Percentiles rank a stretch among this genome's conserved stretches.
Conservation (phyloP, 2,888 invertebrate species). For the Leucophenga montana region DNA sequence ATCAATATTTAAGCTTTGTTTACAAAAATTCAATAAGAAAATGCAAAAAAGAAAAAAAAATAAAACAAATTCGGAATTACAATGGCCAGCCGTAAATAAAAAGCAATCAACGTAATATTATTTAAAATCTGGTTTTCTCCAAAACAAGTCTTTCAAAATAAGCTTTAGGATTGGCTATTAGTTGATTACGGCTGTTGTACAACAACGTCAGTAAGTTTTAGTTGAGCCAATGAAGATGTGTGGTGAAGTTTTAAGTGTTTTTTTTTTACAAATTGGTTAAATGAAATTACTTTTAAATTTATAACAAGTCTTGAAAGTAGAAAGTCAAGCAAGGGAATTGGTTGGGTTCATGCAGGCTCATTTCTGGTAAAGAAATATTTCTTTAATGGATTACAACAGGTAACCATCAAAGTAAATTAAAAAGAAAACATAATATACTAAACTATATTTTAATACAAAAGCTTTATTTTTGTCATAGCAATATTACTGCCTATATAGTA, state of each 20-base stretch:
- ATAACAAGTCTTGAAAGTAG: too few species aligned
- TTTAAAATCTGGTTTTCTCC: background rate
- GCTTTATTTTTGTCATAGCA: too few species aligned
- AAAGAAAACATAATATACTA: too few species aligned
- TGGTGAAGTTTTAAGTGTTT: background rate
- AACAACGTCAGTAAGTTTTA: background rate
- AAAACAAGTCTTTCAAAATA: background rate
- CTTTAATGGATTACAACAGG: too few species aligned
- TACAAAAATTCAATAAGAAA: background rate
- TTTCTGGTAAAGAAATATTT: too few species aligned
- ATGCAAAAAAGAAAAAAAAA: background rate
- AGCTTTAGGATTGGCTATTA: background rate
- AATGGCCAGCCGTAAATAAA: background rate
- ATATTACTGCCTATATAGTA: too few species aligned
- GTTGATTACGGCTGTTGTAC: background rate
- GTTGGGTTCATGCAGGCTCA: too few species aligned
- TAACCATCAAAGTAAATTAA: too few species aligned
- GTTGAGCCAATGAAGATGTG: background rate
- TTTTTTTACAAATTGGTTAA: too few species aligned
- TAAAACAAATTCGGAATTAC: slow-evolving; percentile 6
- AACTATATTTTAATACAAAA: too few species aligned
- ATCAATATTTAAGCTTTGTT: background rate
- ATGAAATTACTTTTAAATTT: too few species aligned
- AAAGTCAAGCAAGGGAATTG: too few species aligned
- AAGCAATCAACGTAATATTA: background rate